Percentiles rank a stretch among this genome's conserved stretches.
These are phyloP conservation scores for Notodonta ziczac DNA, from an alignment of 2,888 invertebrate species.

Conservation along the genomic window DNA sequence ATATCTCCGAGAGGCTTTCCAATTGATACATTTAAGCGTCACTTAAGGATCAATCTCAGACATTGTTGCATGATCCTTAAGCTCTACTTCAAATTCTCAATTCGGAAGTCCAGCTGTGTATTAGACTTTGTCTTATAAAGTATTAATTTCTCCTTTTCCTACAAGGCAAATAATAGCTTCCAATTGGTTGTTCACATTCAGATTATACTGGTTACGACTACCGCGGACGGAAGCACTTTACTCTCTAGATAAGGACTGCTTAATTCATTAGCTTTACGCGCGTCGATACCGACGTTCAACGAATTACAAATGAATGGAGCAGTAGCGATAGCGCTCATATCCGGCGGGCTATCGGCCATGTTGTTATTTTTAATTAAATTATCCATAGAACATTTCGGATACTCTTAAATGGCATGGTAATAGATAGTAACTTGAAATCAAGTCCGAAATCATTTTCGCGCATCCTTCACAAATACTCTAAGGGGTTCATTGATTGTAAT, in stretches of 20 bases:
- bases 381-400: background rate
- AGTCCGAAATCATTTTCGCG: no score
- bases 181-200: background rate
- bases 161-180: background rate
- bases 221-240: slow-evolving; percentile 13
- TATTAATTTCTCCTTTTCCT: no score
- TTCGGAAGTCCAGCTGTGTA: no score
- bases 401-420: background rate
- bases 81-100: no score
- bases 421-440: no score
- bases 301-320: slow-evolving; percentile 24
- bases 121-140: no score
- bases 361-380: slow-evolving; percentile 6
- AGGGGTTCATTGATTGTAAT: no score
- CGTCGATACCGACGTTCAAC: slow-evolving; percentile 15
- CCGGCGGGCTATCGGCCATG: slow-evolving; percentile 14
- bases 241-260: slow-evolving; percentile 18
- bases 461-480: no score
- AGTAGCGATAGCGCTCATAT: slow-evolving; percentile 17
- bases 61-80: no score
- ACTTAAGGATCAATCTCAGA: no score
- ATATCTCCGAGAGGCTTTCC: no score
- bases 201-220: background rate
- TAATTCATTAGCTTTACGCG: slow-evolving; percentile 22
- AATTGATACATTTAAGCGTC: no score